phyloP scores from a whole-genome alignment of 2,888 invertebrate genomes.

The Ochropleura leucogaster region DNA sequence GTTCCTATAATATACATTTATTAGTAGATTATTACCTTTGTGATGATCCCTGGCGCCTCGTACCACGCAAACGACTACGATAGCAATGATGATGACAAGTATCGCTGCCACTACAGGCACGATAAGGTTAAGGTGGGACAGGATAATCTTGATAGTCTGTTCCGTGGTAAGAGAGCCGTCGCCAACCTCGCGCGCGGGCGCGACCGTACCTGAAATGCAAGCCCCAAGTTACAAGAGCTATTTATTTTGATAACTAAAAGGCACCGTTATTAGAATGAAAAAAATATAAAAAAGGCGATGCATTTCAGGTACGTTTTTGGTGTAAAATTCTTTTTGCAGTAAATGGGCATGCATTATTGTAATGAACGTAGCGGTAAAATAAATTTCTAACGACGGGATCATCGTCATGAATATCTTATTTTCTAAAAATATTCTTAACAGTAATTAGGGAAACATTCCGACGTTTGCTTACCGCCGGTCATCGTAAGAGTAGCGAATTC shows the following conservation, averaged over 20 bases:
- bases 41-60: conserved; percentile 95
- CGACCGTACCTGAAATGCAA: conserved; percentile 97
- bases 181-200: conserved; percentile 94
- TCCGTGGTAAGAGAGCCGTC: conserved; percentile 93
- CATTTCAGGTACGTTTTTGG: conserved; percentile 86
- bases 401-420: conserved; percentile 18
- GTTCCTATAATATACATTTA: conserved; percentile 91
- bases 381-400: background rate
- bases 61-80: conserved; percentile 97
- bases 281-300: conserved; percentile 78
- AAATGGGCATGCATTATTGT: conserved; percentile 16
- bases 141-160: conserved; percentile 96
- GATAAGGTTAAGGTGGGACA: conserved; percentile 97
- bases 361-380: conserved; percentile 17
- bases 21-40: conserved; percentile 92
- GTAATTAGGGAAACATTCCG: background rate
- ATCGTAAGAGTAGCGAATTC: conserved; percentile 98
- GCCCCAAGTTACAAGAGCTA: conserved; percentile 67
- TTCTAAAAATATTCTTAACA: background rate
- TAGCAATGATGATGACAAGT: conserved; percentile 97
- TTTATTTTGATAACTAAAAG: conserved; percentile 46
- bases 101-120: conserved; percentile 98
- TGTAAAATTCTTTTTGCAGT: conserved; percentile 13
- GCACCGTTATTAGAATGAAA: conserved; percentile 38
- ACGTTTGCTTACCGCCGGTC: conserved; percentile 95